Evolutionary conservation across 2,113 vertebrate genomes (phyloP).

Genomic region (Zosterops pallidus): DNA sequence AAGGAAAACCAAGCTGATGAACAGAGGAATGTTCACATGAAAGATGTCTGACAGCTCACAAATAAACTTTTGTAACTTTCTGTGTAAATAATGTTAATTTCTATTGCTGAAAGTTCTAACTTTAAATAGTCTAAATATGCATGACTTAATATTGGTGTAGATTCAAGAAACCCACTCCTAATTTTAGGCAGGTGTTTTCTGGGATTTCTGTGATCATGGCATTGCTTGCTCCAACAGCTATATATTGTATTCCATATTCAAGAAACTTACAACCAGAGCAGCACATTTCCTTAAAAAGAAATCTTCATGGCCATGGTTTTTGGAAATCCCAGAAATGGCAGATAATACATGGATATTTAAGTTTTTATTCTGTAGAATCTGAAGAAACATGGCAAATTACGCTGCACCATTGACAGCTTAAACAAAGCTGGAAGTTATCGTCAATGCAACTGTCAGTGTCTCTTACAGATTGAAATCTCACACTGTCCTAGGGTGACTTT

Average conservation of each 20-base stretch:
- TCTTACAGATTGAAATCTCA: neutral
- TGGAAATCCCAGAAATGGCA: neutral
- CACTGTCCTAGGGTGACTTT: no score
- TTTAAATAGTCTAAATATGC: neutral
- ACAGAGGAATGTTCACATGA: neutral
- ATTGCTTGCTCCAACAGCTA: neutral
- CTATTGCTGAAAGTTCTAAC: neutral
- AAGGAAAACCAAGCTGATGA: neutral
- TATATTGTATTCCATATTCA: neutral
- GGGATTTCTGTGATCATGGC: neutral
- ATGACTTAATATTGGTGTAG: neutral
- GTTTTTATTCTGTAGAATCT: neutral
- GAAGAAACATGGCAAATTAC: neutral
- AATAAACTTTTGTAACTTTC: neutral
- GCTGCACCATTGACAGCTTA: neutral
- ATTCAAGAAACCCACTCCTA: neutral
- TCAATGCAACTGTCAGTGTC: neutral
- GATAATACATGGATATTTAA: neutral
- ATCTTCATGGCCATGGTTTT: neutral
- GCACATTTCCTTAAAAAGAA: constrained; percentile 14
- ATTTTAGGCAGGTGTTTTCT: neutral
- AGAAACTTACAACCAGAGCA: neutral
- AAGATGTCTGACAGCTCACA: neutral
- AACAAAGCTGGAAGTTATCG: neutral
- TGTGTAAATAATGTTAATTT: neutral